Evolutionary conservation across 2,888 invertebrate species (phyloP).

Genomic region (Tinea semifulvella): DNA sequence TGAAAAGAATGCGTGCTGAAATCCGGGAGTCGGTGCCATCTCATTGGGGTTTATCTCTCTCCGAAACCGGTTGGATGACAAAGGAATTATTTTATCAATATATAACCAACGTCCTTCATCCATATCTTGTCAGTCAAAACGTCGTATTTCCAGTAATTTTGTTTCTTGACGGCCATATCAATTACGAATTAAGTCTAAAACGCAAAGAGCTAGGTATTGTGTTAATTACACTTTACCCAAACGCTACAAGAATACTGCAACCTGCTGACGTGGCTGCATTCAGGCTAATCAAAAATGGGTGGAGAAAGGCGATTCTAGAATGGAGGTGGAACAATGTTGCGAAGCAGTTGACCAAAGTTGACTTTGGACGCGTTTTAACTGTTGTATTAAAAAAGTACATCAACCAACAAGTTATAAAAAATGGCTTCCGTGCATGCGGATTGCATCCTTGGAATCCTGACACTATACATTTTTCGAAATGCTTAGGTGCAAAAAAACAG

Average conservation of each 20-base stretch:
- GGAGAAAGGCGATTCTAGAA: slow-evolving; percentile 3
- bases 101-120: slow-evolving; percentile 1
- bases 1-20: not conserved
- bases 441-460: not conserved
- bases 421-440: not conserved
- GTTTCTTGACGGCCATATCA: not conserved
- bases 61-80: not conserved
- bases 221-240: slow-evolving; percentile 9
- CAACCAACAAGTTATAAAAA: not conserved
- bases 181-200: slow-evolving; percentile 12
- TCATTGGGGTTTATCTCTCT: not conserved
- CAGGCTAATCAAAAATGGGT: slow-evolving; percentile 6
- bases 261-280: slow-evolving; percentile 11
- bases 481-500: not conserved
- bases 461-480: not conserved
- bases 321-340: slow-evolving; percentile 10
- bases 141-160: no score
- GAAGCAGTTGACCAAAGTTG: not conserved
- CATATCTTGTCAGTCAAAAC: not conserved
- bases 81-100: slow-evolving; percentile 3
- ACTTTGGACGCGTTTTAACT: not conserved
- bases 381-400: not conserved
- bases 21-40: not conserved
- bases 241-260: slow-evolving; percentile 6
- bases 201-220: slow-evolving; percentile 8